phyloP scores from a whole-genome alignment of 2,888 invertebrate species.

The Prosapia bicincta region DNA sequence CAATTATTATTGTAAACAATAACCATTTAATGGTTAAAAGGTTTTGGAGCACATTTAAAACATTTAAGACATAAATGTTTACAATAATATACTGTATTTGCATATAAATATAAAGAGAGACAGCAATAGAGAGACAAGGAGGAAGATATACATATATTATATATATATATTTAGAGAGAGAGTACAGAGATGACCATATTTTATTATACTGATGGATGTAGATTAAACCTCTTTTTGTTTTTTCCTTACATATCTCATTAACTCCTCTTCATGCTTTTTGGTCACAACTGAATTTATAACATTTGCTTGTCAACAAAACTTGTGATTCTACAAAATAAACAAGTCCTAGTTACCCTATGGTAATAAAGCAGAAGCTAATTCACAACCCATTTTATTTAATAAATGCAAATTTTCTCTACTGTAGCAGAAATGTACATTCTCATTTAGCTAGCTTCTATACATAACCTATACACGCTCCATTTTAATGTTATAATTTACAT shows the following conservation, averaged over 20 bases:
- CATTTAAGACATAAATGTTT: neutral
- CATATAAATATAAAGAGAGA: neutral
- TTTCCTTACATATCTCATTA: neutral
- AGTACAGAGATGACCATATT: neutral
- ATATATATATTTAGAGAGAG: neutral
- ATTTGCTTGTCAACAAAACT: neutral
- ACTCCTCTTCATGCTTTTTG: neutral
- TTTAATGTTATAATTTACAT: slow-evolving; percentile 15
- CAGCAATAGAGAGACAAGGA: neutral
- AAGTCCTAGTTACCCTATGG: neutral
- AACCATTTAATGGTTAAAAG: neutral
- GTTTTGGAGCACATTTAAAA: slow-evolving; percentile 2
- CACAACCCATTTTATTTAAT: slow-evolving; percentile 30
- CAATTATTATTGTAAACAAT: neutral
- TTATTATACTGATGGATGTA: neutral
- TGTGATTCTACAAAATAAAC: neutral
- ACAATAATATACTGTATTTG: neutral
- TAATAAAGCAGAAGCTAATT: slow-evolving; percentile 33
- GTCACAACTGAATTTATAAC: neutral
- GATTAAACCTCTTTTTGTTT: neutral
- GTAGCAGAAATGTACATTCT: neutral
- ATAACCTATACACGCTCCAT: neutral
- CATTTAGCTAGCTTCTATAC: neutral
- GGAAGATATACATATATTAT: no score
- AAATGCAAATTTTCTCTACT: neutral